phyloP scores from a whole-genome alignment of 1,140 invertebrate species.

The Nasonia giraulti region DNA sequence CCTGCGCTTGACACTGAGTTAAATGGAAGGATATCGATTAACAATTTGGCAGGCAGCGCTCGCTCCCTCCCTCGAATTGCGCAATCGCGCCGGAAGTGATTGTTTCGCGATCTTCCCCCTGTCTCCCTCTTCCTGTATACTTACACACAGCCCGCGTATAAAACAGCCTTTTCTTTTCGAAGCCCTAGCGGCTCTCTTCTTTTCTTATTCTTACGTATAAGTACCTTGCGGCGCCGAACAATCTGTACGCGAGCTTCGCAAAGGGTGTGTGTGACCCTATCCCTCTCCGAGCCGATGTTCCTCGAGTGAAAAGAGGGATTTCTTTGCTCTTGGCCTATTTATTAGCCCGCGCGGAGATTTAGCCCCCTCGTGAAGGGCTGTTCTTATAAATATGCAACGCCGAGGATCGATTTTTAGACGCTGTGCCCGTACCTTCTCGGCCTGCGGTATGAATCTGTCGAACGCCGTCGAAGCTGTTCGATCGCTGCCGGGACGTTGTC shows the following conservation, averaged over 20 bases:
- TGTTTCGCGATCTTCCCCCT: constrained; percentile 18
- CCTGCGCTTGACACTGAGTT: constrained; percentile 25
- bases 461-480: not conserved
- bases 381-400: not conserved
- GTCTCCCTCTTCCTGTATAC: not conserved
- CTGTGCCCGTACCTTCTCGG: not conserved
- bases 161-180: not conserved
- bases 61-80: not conserved
- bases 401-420: not conserved
- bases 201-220: not conserved
- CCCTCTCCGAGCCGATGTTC: not conserved
- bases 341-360: not conserved
- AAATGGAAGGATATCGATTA: constrained; percentile 37
- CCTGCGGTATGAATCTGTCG: not conserved
- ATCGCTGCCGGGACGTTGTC: not conserved
- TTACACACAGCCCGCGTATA: not conserved
- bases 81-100: constrained; percentile 3
- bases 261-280: not conserved
- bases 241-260: not conserved
- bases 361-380: not conserved
- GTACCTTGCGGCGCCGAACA: not conserved
- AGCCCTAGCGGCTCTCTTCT: not conserved
- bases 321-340: not conserved
- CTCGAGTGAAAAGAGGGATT: not conserved
- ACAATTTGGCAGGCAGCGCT: constrained; percentile 19